These are phyloP conservation scores for Caenorhabditis plicata DNA, from an alignment of 2,888 invertebrate species.

Conservation along the genomic window DNA sequence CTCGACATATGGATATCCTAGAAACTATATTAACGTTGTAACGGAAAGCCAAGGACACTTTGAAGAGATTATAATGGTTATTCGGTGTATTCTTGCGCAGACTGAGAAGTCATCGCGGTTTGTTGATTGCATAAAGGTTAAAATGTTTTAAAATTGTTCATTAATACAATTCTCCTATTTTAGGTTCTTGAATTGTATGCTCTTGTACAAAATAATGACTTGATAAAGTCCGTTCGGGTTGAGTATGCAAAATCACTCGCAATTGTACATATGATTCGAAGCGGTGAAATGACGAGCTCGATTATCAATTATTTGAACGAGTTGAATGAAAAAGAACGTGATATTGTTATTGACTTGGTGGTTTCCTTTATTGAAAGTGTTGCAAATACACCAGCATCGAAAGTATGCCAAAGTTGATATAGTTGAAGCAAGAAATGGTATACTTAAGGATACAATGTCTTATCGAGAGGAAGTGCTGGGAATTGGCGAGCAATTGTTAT, in stretches of 20 bases:
- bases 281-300: constrained; percentile 1
- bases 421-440: not conserved
- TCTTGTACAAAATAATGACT: constrained; percentile 3
- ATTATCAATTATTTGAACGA: constrained; percentile 24
- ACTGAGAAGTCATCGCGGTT: constrained; percentile 15
- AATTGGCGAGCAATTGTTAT: constrained; percentile 18
- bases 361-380: constrained; percentile 20
- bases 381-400: constrained; percentile 18
- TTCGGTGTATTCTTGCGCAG: constrained; percentile 23
- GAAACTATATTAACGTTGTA: constrained; percentile 12
- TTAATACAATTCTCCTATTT: too few relatives aligned
- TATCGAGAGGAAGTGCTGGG: constrained; percentile 9
- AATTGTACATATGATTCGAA: constrained; percentile 21
- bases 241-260: constrained; percentile 15
- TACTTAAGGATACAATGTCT: not conserved
- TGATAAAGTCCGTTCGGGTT: constrained; percentile 1
- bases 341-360: constrained; percentile 8
- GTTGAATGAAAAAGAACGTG: constrained; percentile 12
- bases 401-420: not conserved
- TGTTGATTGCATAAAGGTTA: constrained; percentile 18
- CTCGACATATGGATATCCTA: constrained; percentile 16
- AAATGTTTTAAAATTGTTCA: not conserved
- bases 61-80: constrained; percentile 12
- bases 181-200: constrained; percentile 10
- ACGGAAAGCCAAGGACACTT: constrained; percentile 2